Evolutionary conservation across 1,140 invertebrate genomes (phyloP).

Genomic region (Nixonia krombeini): DNA sequence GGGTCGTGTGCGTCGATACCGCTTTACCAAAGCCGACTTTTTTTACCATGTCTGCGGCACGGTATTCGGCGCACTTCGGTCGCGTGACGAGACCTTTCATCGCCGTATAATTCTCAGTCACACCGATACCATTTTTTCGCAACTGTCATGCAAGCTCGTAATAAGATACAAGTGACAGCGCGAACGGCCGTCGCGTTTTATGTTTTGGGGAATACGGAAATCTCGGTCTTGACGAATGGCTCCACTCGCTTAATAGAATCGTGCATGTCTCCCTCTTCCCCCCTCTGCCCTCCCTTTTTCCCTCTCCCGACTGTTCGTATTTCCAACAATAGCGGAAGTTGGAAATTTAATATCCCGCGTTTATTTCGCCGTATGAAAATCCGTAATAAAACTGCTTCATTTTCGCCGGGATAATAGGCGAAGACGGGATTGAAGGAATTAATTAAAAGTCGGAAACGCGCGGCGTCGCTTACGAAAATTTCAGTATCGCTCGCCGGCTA

Average conservation of each 20-base stretch:
- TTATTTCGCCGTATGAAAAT: too few relatives aligned
- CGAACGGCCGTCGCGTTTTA: not conserved
- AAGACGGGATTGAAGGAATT: too few relatives aligned
- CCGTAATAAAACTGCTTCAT: too few relatives aligned
- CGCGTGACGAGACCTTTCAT: not conserved
- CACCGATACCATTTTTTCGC: not conserved
- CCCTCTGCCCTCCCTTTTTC: too few relatives aligned
- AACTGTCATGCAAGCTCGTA: not conserved
- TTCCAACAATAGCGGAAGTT: too few relatives aligned
- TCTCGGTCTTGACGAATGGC: not conserved
- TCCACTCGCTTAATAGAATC: not conserved
- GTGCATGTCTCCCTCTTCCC: not conserved
- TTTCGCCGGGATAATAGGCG: not conserved
- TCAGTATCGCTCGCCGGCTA: too few relatives aligned
- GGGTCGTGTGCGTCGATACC: not conserved
- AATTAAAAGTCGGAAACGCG: too few relatives aligned
- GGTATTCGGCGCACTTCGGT: not conserved
- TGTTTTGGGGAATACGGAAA: not conserved
- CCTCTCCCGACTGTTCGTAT: too few relatives aligned
- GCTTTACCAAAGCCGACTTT: not conserved
- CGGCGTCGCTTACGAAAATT: too few relatives aligned
- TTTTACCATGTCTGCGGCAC: not conserved
- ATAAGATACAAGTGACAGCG: slow-evolving; percentile 1
- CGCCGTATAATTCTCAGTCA: not conserved
- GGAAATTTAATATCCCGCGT: too few relatives aligned